Conservation (phyloP, 2,888 invertebrate genomes). For the Campoplex nolae region DNA sequence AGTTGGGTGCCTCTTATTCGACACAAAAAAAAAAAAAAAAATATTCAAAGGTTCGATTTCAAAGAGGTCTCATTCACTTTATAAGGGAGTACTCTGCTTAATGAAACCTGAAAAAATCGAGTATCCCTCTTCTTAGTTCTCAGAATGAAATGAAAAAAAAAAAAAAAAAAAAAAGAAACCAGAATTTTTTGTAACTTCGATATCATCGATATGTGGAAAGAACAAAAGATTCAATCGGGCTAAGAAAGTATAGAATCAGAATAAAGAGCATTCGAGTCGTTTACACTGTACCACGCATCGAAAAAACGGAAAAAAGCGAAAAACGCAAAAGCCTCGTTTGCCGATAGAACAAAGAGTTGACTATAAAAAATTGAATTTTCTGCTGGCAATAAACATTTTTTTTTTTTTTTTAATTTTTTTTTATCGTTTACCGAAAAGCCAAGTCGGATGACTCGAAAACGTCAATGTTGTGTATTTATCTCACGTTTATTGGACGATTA, state of each 20-base stretch:
- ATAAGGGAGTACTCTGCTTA: conserved; percentile 1
- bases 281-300: neutral
- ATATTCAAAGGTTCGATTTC: neutral
- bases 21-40: neutral
- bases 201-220: neutral
- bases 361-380: no score
- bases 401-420: neutral
- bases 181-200: neutral
- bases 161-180: neutral
- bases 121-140: neutral
- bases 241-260: neutral
- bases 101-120: conserved; percentile 2
- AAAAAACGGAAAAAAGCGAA: neutral
- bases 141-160: neutral
- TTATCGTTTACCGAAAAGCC: neutral
- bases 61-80: neutral
- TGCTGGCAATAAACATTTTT: neutral
- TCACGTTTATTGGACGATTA: neutral
- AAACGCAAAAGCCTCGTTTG: neutral
- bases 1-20: neutral
- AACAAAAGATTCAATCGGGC: conserved; percentile 6
- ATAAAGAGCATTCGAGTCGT: neutral
- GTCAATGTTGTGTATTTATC: neutral
- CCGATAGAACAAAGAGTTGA: neutral
- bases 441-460: neutral